These are phyloP conservation scores for Oreochromis mossambicus DNA, from an alignment of 2,797 vertebrate species.

Conservation along the genomic window DNA sequence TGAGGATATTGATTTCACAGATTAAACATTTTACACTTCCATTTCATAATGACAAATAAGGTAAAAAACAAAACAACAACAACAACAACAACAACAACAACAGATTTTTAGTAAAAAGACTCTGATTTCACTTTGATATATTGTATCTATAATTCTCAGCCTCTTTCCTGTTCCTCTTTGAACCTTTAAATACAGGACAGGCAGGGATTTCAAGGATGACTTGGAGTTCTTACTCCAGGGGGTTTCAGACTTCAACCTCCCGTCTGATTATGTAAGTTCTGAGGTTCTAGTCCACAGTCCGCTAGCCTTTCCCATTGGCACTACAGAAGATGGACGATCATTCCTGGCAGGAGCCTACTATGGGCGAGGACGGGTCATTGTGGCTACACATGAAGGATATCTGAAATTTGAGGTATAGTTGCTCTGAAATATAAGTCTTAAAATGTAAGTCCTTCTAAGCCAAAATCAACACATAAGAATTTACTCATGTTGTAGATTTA, in stretches of 20 bases:
- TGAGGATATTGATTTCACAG: background rate
- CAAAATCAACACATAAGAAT: background rate
- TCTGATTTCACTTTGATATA: background rate
- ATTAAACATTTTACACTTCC: background rate
- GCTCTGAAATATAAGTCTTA: background rate
- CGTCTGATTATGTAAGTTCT: constrained; percentile 30
- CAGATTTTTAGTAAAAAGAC: background rate
- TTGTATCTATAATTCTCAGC: background rate
- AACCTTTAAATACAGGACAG: constrained; percentile 47
- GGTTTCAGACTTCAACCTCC: constrained; percentile 69
- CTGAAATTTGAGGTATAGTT: constrained; percentile 43
- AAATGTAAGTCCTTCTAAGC: background rate
- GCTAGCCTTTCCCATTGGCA: constrained; percentile 79
- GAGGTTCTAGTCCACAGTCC: constrained; percentile 78
- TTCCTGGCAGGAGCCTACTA: constrained; percentile 81
- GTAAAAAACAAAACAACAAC: background rate
- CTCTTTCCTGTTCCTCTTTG: background rate
- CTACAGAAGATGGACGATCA: constrained; percentile 28
- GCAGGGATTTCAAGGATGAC: constrained; percentile 70
- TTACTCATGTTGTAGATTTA: background rate
- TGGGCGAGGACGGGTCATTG: constrained; percentile 77
- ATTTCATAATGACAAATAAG: background rate
- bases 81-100: too few species aligned
- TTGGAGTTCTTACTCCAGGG: constrained; percentile 73
- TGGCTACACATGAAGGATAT: constrained; percentile 71